These are phyloP conservation scores for Ceryle rudis DNA, from an alignment of 2,797 vertebrate genomes.

Conservation along the genomic window DNA sequence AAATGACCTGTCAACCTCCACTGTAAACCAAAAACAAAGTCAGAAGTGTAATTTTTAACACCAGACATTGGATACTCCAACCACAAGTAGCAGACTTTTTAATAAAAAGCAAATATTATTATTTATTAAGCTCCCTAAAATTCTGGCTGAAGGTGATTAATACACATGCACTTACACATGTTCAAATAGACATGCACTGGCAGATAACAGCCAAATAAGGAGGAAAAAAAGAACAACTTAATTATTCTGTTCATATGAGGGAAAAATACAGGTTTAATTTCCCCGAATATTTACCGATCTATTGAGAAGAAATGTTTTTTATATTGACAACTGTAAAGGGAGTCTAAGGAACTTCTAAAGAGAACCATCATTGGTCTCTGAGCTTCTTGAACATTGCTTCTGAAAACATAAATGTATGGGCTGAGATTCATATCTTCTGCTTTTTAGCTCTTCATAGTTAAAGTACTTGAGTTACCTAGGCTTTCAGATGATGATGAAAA, in stretches of 20 bases:
- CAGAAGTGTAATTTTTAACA: slow-evolving; percentile 13
- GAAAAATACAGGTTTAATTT: background rate
- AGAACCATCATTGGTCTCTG: background rate
- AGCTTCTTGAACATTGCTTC: background rate
- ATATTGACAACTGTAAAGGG: background rate
- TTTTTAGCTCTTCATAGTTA: background rate
- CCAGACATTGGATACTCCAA: background rate
- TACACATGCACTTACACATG: background rate
- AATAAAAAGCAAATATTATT: background rate
- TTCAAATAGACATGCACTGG: background rate
- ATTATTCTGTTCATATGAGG: background rate
- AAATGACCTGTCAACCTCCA: background rate
- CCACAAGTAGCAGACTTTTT: background rate
- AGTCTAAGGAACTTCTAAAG: background rate
- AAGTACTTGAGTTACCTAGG: background rate
- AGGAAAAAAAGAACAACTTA: background rate
- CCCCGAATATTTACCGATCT: background rate
- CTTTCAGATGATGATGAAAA: background rate
- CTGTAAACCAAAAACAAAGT: slow-evolving; percentile 31
- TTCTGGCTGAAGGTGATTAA: background rate
- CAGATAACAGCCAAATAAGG: background rate
- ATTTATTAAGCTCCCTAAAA: background rate
- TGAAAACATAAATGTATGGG: background rate
- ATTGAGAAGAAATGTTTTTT: background rate
- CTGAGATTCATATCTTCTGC: background rate